Evolutionary conservation across 2,113 vertebrate species (phyloP).

Genomic region (Sylvilagus bachmani): DNA sequence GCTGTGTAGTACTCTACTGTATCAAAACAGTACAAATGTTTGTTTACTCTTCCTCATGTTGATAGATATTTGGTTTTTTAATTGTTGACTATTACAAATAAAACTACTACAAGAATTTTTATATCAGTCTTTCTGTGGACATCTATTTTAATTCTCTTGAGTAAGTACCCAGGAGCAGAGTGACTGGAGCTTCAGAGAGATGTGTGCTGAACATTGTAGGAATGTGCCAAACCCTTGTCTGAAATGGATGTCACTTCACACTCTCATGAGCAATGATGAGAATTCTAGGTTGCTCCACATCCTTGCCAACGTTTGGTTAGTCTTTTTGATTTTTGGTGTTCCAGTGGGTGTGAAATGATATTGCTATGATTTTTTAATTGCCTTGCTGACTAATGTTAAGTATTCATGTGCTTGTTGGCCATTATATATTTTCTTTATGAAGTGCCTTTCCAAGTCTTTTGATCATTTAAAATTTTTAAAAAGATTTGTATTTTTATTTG

Average conservation of each 20-base stretch:
- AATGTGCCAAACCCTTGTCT: not conserved
- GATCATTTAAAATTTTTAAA: no score
- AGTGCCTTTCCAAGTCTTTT: no score
- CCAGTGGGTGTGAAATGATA: no score
- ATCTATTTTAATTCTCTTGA: no score
- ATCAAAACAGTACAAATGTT: not conserved
- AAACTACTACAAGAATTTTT: no score
- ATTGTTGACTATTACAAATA: not conserved
- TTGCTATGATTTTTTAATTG: no score
- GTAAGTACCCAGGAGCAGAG: no score
- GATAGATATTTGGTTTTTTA: not conserved
- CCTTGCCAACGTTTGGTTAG: not conserved
- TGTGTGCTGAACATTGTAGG: not conserved
- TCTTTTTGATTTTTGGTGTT: not conserved
- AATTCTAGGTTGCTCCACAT: not conserved
- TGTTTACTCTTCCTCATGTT: not conserved
- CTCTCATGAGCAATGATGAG: not conserved
- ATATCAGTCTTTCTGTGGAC: no score
- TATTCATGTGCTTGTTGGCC: no score
- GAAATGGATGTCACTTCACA: not conserved
- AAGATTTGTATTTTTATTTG: no score
- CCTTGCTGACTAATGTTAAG: no score
- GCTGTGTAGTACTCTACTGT: not conserved
- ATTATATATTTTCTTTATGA: no score
- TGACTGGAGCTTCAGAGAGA: not conserved